Conservation (phyloP, 2,113 vertebrate species). For the Platanista minor region DNA sequence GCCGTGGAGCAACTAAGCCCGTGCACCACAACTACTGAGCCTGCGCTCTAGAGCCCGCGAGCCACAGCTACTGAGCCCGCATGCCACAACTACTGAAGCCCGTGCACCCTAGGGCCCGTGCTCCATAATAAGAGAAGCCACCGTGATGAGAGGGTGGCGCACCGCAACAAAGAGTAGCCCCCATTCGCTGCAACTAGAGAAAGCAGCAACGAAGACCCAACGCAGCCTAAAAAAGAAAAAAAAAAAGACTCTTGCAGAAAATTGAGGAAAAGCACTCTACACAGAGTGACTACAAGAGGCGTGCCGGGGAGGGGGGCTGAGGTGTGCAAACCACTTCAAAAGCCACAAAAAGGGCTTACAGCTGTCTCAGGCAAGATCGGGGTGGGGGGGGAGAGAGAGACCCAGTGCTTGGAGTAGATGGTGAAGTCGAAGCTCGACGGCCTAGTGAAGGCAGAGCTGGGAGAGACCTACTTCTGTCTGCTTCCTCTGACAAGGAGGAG, state of each 20-base stretch:
- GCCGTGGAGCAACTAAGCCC: no score
- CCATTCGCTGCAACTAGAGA: no score
- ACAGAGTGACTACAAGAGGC: not conserved
- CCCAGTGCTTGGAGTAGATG: not conserved
- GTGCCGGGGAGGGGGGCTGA: not conserved
- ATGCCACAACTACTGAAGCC: no score
- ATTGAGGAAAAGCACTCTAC: not conserved
- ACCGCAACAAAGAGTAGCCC: no score
- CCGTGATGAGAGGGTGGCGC: no score
- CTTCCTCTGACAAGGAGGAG: not conserved
- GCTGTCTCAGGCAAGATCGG: not conserved
- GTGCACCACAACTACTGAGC: no score
- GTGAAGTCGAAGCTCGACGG: not conserved
- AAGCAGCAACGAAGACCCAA: no score
- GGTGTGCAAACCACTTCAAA: not conserved
- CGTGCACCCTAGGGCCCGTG: no score
- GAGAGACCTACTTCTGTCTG: not conserved
- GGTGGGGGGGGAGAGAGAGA: not conserved
- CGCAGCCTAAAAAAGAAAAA: not conserved
- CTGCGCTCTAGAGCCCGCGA: no score
- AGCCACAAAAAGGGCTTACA: not conserved
- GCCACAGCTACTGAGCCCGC: no score
- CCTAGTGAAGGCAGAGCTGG: not conserved
- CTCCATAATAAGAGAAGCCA: no score
- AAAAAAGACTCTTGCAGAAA: constrained; percentile 19